Evolutionary conservation across 2,888 invertebrate species (phyloP).

Genomic region (Temnothorax ravouxi): DNA sequence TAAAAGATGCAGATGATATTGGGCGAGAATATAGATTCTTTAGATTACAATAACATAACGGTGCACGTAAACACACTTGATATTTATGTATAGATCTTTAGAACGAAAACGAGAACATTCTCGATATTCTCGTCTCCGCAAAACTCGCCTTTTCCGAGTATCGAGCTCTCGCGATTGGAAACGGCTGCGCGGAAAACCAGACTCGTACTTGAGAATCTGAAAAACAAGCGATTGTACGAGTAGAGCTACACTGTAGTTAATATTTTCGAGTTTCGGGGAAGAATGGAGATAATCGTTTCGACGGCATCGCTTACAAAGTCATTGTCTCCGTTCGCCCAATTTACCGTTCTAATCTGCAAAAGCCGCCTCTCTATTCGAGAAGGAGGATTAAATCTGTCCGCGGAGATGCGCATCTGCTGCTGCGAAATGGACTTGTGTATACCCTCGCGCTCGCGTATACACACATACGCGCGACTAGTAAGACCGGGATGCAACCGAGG

Average conservation of each 20-base stretch:
- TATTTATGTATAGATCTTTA: neutral
- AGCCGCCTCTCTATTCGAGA: slow-evolving; percentile 23
- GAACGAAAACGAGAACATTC: neutral
- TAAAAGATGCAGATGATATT: neutral
- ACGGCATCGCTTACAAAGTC: neutral
- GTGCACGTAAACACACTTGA: neutral
- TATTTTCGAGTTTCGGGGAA: neutral
- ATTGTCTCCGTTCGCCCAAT: slow-evolving; percentile 16
- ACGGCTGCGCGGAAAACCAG: neutral
- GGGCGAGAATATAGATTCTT: neutral
- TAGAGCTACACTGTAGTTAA: slow-evolving; percentile 1
- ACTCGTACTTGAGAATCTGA: slow-evolving; percentile 36
- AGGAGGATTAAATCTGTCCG: slow-evolving; percentile 29
- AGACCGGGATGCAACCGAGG: slow-evolving; percentile 74
- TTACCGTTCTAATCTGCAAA: slow-evolving; percentile 9
- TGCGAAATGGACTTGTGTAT: slow-evolving; percentile 1
- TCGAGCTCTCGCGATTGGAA: neutral
- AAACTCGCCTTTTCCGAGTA: neutral
- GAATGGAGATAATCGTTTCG: neutral
- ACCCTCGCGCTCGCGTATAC: neutral
- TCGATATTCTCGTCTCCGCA: neutral
- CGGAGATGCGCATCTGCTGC: slow-evolving; percentile 36
- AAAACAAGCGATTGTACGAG: slow-evolving; percentile 58
- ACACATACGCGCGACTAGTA: slow-evolving; percentile 39
- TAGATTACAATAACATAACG: neutral